Base-by-base conservation (phyloP, 1,140 invertebrate species). In the Drosophila gunungcola region DNA sequence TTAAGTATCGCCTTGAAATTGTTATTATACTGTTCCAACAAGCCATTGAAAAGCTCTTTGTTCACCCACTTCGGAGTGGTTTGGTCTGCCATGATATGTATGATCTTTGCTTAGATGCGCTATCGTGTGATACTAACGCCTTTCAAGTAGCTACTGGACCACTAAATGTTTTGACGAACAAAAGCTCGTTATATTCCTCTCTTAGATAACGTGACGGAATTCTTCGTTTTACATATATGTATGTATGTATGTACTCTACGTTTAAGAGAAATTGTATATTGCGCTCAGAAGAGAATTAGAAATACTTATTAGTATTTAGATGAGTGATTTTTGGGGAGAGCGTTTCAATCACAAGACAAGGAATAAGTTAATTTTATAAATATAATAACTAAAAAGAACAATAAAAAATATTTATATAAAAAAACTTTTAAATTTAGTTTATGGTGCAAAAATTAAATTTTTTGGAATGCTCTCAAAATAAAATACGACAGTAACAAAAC, bases 21-120 rank as follows among this genome's bases (percentile, higher is more conserved):
- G 34, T 83, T 75, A n/a, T 77, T 73, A 41, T 53, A 53, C 4
- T 91, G 58, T 38, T 90, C 85, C 3, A 94, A 61, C 43, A 93
- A 57, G 55, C 89, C 91, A 58, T 92, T 72, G 4, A 93, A 73
- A 16, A 93, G 93, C 46, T 92, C 73, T 42, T 77, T 51, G 70
- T 93, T 92, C 41, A 94, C 64, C 93, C 93, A 94, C 25, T 79
- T 27, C 52, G 92, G 92, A 11, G 52, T 43, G 7, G 41, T 46
- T 27, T 16, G 21, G 0, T 55, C 27, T 25, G 70, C 34, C 80
- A 83, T 83, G 41, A 36, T 27, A 2, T 3, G n/a, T n/a, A 83
- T 83, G 2, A 11, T 12, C 5, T 49, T 64, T 16, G 32, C 12
- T 36, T 10, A n/a, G 41, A 49, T 60, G 25, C 21, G n/a, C 21